These are phyloP conservation scores for Monochamus alternatus DNA, from an alignment of 2,888 invertebrate species.

Conservation along the genomic window DNA sequence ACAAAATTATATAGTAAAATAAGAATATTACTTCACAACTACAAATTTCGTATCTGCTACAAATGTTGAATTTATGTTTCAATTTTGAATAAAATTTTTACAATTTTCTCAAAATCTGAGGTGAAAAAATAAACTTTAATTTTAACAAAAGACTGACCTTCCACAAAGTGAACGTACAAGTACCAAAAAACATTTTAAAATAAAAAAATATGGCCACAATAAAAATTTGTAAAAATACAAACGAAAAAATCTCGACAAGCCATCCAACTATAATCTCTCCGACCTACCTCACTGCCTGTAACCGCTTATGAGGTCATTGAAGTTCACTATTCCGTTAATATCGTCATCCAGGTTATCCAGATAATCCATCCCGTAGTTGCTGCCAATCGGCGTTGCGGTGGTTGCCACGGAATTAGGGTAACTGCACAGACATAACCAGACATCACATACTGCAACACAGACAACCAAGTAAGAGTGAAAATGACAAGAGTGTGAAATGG, in stretches of 20 bases:
- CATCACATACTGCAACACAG: constrained; percentile 71
- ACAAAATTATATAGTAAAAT: no score
- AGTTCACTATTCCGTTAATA: constrained; percentile 66
- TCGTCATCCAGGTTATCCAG: constrained; percentile 68
- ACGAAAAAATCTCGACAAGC: constrained; percentile 3
- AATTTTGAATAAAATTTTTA: no score
- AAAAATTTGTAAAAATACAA: constrained; percentile 31
- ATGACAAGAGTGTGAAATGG: constrained; percentile 38
- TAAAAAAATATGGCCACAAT: constrained; percentile 41
- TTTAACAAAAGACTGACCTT: constrained; percentile 27
- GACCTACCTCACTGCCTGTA: constrained; percentile 58
- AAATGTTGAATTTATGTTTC: no score
- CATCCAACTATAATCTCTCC: neutral
- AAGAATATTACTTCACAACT: neutral
- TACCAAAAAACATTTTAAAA: constrained; percentile 17
- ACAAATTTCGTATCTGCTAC: no score
- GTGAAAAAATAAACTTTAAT: neutral
- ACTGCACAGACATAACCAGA: constrained; percentile 72
- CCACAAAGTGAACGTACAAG: neutral
- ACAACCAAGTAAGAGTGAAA: constrained; percentile 61
- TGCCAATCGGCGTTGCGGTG: constrained; percentile 61
- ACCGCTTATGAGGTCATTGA: constrained; percentile 67
- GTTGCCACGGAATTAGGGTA: constrained; percentile 69
- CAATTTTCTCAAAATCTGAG: no score
- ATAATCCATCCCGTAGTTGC: constrained; percentile 65